Base-by-base conservation (phyloP, 2,888 invertebrate species). In the Xestia xanthographa region DNA sequence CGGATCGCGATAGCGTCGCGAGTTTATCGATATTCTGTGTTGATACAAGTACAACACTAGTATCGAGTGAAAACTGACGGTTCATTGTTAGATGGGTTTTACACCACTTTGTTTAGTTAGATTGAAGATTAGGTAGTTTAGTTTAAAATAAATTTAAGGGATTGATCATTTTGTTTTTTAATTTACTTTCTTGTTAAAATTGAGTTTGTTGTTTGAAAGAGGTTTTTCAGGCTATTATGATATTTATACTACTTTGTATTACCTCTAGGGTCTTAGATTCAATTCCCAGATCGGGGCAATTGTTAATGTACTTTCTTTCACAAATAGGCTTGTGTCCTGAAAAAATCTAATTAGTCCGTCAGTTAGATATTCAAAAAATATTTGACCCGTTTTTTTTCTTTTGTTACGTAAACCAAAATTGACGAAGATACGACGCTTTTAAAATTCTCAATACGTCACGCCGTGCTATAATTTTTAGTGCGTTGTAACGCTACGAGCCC, bases 21-120 rank as follows among this genome's bases (percentile, higher is more conserved):
- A 77, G 86, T 88, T 87, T 91, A 91, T 90, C 88, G 90, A 91
- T 92, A 91, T 86, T 85, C 80, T 74, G 74, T 83, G 84, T 89
- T 83, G 86, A 71, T 84, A 84, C 89, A 83, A 85, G 84, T 82
- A 89, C 89, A 89, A 83, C 90, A 87, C 88, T 89, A 88, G 77
- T 80, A 77, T 75, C 20, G 83, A 86, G 82, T 82, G 86, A 83
- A 92, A 90, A 89, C 87, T 83, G 91, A 90, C 90, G 88, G 88
- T 91, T 90, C 48, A 68, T 78, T 85, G 74, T 75, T 73, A 26
- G 72, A 75, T 29, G 8, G 67, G 29, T 77, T 73, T 72, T 60
- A 72, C 58, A 72, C 62, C 53, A 66, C 29, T 68, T 60, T 72
- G 43, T 75, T 53, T 58, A 22, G 0, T 29, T 73, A 68, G 20